Percentiles rank a stretch among this genome's conserved stretches.
Evolutionary conservation across 2,113 vertebrate genomes (phyloP).

Genomic region (Bos javanicus): DNA sequence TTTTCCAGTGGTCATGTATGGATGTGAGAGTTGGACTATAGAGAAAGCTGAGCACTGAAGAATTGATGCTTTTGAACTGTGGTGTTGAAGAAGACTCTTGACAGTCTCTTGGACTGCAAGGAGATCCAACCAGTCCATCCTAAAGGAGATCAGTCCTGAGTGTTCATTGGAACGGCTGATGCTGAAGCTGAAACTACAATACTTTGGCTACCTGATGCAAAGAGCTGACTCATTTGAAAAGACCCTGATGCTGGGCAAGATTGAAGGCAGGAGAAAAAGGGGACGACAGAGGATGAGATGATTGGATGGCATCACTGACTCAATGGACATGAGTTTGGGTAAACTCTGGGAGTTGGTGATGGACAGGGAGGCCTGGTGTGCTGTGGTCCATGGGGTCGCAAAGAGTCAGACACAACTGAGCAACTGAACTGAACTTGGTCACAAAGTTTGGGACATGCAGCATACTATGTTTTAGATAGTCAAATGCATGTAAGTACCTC

Average conservation of each 20-base stretch:
- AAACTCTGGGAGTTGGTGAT: neutral
- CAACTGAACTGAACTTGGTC: neutral
- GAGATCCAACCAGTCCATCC: neutral
- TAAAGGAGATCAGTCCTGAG: neutral
- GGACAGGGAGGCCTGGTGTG: neutral
- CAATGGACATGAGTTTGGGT: neutral
- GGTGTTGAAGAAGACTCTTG: neutral
- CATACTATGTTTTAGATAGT: neutral
- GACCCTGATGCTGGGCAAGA: neutral
- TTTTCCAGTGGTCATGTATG: neutral
- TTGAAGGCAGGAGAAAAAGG: neutral
- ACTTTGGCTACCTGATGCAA: neutral
- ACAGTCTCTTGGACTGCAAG: neutral
- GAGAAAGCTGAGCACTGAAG: neutral
- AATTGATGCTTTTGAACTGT: neutral
- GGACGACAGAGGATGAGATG: neutral
- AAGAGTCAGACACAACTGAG: neutral
- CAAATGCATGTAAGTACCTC: neutral
- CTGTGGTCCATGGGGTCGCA: neutral
- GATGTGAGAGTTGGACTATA: neutral
- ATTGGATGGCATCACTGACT: neutral
- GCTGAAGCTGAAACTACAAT: neutral
- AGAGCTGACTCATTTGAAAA: neutral
- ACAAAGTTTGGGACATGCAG: neutral
- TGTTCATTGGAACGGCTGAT: neutral